These are phyloP conservation scores for Papilio aristodemus DNA, from an alignment of 1,140 invertebrate species.

Conservation along the genomic window DNA sequence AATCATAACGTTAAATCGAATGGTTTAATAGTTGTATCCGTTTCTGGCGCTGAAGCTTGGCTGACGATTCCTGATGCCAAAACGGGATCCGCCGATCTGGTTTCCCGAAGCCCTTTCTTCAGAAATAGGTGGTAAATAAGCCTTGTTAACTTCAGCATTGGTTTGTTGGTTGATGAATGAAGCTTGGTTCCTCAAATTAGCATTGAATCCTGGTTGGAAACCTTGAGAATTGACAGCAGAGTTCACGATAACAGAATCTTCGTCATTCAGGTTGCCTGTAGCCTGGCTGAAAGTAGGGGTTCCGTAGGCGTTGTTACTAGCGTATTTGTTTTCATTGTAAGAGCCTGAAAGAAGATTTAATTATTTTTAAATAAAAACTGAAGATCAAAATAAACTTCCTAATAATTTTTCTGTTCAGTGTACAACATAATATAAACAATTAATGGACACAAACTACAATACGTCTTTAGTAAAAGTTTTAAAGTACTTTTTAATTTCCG, in stretches of 20 bases:
- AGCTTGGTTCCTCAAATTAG: background rate
- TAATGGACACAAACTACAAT: no score
- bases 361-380: background rate
- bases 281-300: slow-evolving; percentile 6
- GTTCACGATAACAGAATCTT: slow-evolving; percentile 52
- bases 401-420: no score
- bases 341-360: slow-evolving; percentile 52
- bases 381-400: no score
- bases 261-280: slow-evolving; percentile 40
- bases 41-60: slow-evolving; percentile 24
- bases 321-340: slow-evolving; percentile 64
- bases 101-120: background rate
- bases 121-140: slow-evolving; percentile 13
- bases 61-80: slow-evolving; percentile 1
- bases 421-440: no score
- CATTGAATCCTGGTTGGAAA: slow-evolving; percentile 32
- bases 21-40: slow-evolving; percentile 11
- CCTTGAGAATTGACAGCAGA: slow-evolving; percentile 37
- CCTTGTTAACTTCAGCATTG: slow-evolving; percentile 21
- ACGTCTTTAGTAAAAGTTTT: no score
- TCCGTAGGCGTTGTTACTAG: slow-evolving; percentile 32
- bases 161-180: background rate
- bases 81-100: background rate
- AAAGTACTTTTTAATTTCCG: no score
- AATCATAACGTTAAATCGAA: background rate